Evolutionary conservation across 2,113 vertebrate species (phyloP).

Genomic region (Andinoacara biseriatus): DNA sequence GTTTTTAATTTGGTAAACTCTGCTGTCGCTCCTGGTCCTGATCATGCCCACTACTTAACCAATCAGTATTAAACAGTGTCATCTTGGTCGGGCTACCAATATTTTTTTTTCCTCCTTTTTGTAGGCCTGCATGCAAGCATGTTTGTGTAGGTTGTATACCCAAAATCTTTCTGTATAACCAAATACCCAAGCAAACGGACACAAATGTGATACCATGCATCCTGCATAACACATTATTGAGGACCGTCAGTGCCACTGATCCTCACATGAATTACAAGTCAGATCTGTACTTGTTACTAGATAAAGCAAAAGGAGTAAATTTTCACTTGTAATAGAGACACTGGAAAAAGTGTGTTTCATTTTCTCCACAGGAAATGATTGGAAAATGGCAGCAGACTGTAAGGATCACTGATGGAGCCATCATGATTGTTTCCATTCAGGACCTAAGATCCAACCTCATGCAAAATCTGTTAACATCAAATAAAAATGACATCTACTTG

Average conservation of each 20-base stretch:
- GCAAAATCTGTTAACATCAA: conserved; percentile 41
- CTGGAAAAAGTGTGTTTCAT: background rate
- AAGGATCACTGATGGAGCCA: conserved; percentile 38
- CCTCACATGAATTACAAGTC: background rate
- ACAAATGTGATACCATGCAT: background rate
- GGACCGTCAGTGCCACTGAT: background rate
- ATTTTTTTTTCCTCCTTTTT: too few relatives aligned
- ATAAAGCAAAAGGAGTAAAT: background rate
- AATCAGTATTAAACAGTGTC: too few relatives aligned
- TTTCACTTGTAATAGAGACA: background rate
- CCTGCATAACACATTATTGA: conserved; percentile 1
- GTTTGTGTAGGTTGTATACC: background rate
- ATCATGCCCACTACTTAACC: too few relatives aligned
- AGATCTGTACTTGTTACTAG: background rate
- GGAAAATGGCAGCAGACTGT: conserved; percentile 49
- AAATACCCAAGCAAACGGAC: background rate
- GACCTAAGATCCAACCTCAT: conserved; percentile 40
- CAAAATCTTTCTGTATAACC: background rate
- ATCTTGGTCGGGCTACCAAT: too few relatives aligned
- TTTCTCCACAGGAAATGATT: conserved; percentile 17
- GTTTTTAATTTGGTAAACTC: too few relatives aligned
- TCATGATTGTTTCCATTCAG: conserved; percentile 29
- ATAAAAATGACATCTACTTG: conserved; percentile 50
- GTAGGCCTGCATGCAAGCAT: background rate
- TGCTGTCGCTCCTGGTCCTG: too few relatives aligned